These are phyloP conservation scores for Aleiodes sp. DNA, from an alignment of 1,140 invertebrate species.

Conservation along the genomic window DNA sequence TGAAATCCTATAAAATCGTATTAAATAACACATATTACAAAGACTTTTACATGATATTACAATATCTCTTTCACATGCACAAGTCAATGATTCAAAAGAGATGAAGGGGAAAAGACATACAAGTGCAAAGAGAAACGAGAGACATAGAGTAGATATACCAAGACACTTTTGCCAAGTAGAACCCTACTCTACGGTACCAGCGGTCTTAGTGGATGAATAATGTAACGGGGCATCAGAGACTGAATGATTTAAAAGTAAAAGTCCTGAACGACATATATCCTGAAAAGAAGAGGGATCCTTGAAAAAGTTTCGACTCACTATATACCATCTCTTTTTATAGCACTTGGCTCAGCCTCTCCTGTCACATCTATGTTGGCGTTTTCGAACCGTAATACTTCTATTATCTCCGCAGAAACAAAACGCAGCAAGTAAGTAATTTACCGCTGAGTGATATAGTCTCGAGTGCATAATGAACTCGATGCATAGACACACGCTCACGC, in stretches of 20 bases:
- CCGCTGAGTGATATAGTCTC: neutral
- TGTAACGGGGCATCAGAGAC: slow-evolving; percentile 55
- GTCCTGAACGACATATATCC: slow-evolving; percentile 48
- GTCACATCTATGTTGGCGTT: too few species aligned
- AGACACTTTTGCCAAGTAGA: slow-evolving; percentile 33
- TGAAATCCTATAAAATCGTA: neutral
- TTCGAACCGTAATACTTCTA: too few species aligned
- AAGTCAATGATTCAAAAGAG: slow-evolving; percentile 10
- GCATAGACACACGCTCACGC: neutral
- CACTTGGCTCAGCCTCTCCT: too few species aligned
- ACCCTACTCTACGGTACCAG: slow-evolving; percentile 24
- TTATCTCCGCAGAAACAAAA: too few species aligned
- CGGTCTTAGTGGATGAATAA: slow-evolving; percentile 58
- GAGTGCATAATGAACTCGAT: neutral
- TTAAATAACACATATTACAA: slow-evolving; percentile 15
- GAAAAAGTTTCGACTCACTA: slow-evolving; percentile 51
- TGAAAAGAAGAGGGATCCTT: slow-evolving; percentile 7
- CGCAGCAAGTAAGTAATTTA: neutral
- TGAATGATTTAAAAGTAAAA: slow-evolving; percentile 64
- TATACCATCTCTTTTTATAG: slow-evolving; percentile 15
- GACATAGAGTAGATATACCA: neutral
- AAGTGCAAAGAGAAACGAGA: too few species aligned
- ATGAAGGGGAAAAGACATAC: neutral
- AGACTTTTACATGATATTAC: slow-evolving; percentile 12
- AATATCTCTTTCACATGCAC: neutral